These are phyloP conservation scores for Drosophila arizonae DNA, from an alignment of 1,140 invertebrate species.

Conservation along the genomic window DNA sequence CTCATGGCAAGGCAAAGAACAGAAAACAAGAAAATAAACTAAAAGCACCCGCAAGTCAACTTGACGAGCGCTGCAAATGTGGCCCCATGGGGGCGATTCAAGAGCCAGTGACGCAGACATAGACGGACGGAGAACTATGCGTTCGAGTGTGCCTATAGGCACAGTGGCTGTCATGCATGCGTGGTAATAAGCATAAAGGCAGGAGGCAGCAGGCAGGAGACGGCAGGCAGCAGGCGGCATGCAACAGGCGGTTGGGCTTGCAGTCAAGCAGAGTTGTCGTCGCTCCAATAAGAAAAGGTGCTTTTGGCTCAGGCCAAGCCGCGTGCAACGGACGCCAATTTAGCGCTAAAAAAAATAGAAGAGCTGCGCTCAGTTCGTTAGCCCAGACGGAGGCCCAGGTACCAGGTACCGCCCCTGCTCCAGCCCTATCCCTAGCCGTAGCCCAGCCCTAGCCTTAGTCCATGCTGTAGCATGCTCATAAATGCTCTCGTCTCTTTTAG, in stretches of 20 bases:
- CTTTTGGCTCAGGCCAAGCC: slow-evolving; percentile 28
- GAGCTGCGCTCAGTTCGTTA: slow-evolving; percentile 59
- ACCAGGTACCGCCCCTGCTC: neutral
- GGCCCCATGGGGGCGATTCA: slow-evolving; percentile 52
- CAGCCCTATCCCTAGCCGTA: neutral
- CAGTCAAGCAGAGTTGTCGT: slow-evolving; percentile 51
- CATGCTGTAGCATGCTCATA: slow-evolving; percentile 14
- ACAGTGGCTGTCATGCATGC: slow-evolving; percentile 69
- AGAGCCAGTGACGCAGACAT: slow-evolving; percentile 15
- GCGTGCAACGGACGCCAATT: slow-evolving; percentile 72
- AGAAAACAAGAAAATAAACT: slow-evolving; percentile 5
- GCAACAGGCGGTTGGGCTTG: slow-evolving; percentile 31
- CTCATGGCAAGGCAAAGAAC: slow-evolving; percentile 21
- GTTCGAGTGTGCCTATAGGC: slow-evolving; percentile 43
- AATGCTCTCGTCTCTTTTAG: slow-evolving; percentile 14
- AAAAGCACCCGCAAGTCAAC: slow-evolving; percentile 46
- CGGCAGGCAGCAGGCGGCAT: slow-evolving; percentile 2
- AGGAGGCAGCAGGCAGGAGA: slow-evolving; percentile 3
- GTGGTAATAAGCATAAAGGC: slow-evolving; percentile 70
- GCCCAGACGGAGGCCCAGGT: slow-evolving; percentile 35
- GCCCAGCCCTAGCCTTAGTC: slow-evolving; percentile 1
- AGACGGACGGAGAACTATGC: slow-evolving; percentile 11
- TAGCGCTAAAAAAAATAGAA: slow-evolving; percentile 56
- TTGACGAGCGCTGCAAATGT: slow-evolving; percentile 54
- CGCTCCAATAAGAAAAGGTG: slow-evolving; percentile 58